phyloP scores from a whole-genome alignment of 92 coral and sea anemone species.

The Palythoa caribaeorum region DNA sequence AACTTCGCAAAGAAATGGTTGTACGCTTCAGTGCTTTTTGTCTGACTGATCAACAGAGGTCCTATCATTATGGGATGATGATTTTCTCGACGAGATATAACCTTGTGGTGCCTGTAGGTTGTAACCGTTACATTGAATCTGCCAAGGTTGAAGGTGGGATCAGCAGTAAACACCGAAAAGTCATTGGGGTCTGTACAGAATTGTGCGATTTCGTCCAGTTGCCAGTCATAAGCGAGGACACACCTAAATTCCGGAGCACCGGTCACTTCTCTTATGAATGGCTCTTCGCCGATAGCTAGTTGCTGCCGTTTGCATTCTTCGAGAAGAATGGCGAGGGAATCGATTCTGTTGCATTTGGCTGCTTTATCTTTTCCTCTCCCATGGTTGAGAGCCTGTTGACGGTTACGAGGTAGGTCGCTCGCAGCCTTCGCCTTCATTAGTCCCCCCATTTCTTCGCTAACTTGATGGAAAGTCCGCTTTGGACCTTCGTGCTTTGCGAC shows the following conservation, averaged over 20 bases:
- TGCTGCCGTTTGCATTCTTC: background rate
- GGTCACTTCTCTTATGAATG: background rate
- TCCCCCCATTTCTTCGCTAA: constrained; percentile 62
- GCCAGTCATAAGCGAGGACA: constrained; percentile 49
- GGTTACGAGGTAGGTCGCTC: constrained; percentile 66
- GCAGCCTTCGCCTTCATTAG: constrained; percentile 48
- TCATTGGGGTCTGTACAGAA: constrained; percentile 42
- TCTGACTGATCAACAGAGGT: constrained; percentile 62
- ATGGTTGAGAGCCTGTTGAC: constrained; percentile 50
- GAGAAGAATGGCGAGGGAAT: background rate
- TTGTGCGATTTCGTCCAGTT: constrained; percentile 28
- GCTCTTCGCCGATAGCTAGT: background rate
- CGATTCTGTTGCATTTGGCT: constrained; percentile 23
- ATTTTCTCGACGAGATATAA: constrained; percentile 39
- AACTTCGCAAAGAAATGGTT: constrained; percentile 61
- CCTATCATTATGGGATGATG: constrained; percentile 70
- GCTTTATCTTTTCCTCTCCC: constrained; percentile 26
- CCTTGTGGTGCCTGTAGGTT: constrained; percentile 42
- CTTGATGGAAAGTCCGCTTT: constrained; percentile 55
- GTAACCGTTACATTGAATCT: constrained; percentile 66
- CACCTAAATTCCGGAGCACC: constrained; percentile 48
- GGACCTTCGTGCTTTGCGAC: constrained; percentile 40
- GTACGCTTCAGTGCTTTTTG: constrained; percentile 15
- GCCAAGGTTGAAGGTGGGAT: constrained; percentile 68
- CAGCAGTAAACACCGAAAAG: constrained; percentile 21